Conservation (phyloP, 2,797 vertebrate genomes). For the Halcyon chelicuti region DNA sequence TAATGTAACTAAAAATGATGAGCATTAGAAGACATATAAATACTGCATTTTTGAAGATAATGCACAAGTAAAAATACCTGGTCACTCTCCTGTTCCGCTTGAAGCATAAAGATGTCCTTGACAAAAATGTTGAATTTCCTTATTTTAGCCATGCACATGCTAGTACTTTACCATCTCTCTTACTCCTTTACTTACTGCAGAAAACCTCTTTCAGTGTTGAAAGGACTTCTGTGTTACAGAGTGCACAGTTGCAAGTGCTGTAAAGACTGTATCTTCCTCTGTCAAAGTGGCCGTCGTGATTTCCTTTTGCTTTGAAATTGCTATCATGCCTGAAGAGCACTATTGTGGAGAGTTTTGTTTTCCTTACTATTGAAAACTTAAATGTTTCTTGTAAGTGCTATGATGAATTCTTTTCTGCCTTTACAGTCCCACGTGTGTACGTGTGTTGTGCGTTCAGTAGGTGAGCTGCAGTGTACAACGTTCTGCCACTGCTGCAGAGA, state of each 20-base stretch:
- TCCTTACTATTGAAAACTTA: neutral
- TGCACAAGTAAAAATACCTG: neutral
- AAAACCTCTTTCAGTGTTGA: neutral
- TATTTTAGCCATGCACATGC: neutral
- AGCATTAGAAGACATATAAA: neutral
- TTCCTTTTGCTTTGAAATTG: neutral
- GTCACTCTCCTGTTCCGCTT: neutral
- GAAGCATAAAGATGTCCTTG: neutral
- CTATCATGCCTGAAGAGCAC: neutral
- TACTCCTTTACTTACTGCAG: neutral
- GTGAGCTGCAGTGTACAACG: neutral
- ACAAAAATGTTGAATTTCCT: neutral
- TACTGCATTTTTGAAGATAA: neutral
- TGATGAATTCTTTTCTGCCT: neutral
- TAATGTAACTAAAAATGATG: neutral
- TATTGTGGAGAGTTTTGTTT: neutral
- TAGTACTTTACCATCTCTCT: neutral
- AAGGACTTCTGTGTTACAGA: neutral
- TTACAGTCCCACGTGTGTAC: accelerated
- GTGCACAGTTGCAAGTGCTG: neutral
- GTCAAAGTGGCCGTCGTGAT: neutral
- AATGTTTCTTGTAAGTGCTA: neutral
- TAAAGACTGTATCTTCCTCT: neutral
- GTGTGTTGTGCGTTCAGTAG: neutral
- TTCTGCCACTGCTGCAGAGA: neutral